Evolutionary conservation across 2,113 vertebrate species (phyloP).

Genomic region (Paracanthobrama guichenoti): DNA sequence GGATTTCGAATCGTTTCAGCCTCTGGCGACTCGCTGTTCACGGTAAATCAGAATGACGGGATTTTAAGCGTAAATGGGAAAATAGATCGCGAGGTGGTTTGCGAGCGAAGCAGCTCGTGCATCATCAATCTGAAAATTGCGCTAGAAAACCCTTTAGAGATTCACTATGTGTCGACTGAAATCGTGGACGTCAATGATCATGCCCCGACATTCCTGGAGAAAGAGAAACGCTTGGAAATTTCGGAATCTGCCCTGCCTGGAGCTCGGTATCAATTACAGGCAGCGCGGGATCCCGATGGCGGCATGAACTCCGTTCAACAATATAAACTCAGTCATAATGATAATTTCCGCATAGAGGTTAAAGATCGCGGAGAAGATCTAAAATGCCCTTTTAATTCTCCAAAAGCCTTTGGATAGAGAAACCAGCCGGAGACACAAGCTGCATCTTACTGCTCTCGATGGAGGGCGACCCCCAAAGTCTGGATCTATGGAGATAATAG

Average conservation of each 20-base stretch:
- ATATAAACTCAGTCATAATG: constrained; percentile 65
- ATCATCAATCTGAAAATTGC: constrained; percentile 68
- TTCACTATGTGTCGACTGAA: constrained; percentile 68
- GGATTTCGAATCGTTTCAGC: constrained; percentile 62
- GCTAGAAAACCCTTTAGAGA: constrained; percentile 73
- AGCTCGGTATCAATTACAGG: constrained; percentile 61
- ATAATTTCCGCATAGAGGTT: constrained; percentile 68
- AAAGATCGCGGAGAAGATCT: constrained; percentile 60
- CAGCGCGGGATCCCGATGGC: constrained; percentile 59
- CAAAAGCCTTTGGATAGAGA: constrained; percentile 67
- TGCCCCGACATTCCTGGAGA: constrained; percentile 60
- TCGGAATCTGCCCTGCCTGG: constrained; percentile 61
- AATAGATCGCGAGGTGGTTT: constrained; percentile 71
- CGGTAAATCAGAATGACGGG: constrained; percentile 66
- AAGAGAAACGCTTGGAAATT: constrained; percentile 62
- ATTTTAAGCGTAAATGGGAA: constrained; percentile 59
- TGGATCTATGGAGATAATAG: constrained; percentile 54
- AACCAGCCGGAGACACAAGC: constrained; percentile 44
- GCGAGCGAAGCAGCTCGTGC: constrained; percentile 61
- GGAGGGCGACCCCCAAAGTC: constrained; percentile 57
- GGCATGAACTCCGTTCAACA: constrained; percentile 62
- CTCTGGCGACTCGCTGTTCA: constrained; percentile 56
- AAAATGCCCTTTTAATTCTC: constrained; percentile 66
- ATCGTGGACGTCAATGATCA: constrained; percentile 72
- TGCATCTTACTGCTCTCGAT: constrained; percentile 56